Evolutionary conservation across 1,140 invertebrate species (phyloP), one percentile per base, ranked within the genome.

Genomic region (Drosophila nigromelanica): DNA sequence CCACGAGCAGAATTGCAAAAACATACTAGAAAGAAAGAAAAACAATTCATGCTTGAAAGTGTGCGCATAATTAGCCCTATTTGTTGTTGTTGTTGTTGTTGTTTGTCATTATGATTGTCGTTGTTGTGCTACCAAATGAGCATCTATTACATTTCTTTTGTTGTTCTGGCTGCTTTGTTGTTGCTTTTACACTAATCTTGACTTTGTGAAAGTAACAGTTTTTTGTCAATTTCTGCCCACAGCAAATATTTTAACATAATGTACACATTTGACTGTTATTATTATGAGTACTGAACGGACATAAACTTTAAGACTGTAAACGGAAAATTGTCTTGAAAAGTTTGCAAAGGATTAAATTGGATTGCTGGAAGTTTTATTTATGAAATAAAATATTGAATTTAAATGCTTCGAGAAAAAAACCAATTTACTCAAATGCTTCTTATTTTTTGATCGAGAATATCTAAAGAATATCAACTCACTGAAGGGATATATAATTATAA

Each of bases 31-130:
- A 27, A 68, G 35, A 27, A 30, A 40, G 10, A 52, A 35, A 18
- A 35, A 73, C 52, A 56, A 52, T 18, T 10, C 48, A 18, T 58
- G 73, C 51, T 69, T 64, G 81, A 86, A 85, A 85, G 80, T 85
- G 80, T 85, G 77, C 80, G 83, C 81, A 77, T 80, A 85, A 85
- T 85, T 85, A 86, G 80, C 80, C 80, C 80, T 85, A 77, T 86
- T 85, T 86, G 80, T 76, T 80, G 62, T 76, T 74, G 56, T 50
- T 72, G 58, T 56, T 64, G 21, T 55, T 74, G 33, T 43, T 67
- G 40, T 47, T 18, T 56, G 48, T 30, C 33, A 47, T 56, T 64
- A 40, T 51, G 39, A 37, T 56, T 64, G 52, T 51, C n/a, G 62
- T 68, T 73, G 66, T 63, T 37, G 73, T 64, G 62, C 71, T 62